Evolutionary conservation across 1,140 invertebrate genomes (phyloP), one percentile per base, ranked within the genome.

Genomic region (Batillaria attramentaria): DNA sequence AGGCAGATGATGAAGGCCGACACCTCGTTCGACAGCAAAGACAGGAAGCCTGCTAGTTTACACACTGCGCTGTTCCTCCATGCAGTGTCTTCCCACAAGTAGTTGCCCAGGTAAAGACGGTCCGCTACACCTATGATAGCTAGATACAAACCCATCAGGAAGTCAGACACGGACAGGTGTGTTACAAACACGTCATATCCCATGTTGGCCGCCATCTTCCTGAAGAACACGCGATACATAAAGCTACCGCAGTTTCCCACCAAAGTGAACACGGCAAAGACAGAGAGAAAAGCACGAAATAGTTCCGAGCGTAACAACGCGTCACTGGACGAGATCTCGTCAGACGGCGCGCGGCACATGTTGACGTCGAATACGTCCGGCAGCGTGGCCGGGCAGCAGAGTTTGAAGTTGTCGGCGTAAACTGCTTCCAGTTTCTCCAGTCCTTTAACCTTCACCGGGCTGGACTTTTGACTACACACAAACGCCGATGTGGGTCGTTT

Each of bases 241-340:
- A 79, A 65, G 24, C 72, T 79, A 35, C 78, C 66, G 31, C 42
- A 28, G 73, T 86, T 86, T 13, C 85, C 85, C 13, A 78, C 31
- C 24, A 86, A 28, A 5, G 83, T 62, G 13, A 83, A 4, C 2
- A 79, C 42, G 0, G 78, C 81, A 43, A 83, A 77, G 39, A 83
- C 43, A 79, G 78, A 84, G 2, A 85, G 50, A 4, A 72, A 60
- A 16, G 81, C 78, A 10, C 80, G 68, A 2, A 83, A 74, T 41
- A 79, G 13, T 31, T 74, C 54, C n/a, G 75, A 66, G 28, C 70
- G 35, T 37, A 85, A 72, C 31, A 85, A 50, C 37, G 84, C 77
- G n/a, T 72, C 70, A 70, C 84, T 84, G 2, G 84, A 85, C 5
- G 84, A 85, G 37, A 85, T 77, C 50, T 80, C 70, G 39, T 79